Conservation (phyloP, 2,113 vertebrate species). For the Peucedramus taeniatus region DNA sequence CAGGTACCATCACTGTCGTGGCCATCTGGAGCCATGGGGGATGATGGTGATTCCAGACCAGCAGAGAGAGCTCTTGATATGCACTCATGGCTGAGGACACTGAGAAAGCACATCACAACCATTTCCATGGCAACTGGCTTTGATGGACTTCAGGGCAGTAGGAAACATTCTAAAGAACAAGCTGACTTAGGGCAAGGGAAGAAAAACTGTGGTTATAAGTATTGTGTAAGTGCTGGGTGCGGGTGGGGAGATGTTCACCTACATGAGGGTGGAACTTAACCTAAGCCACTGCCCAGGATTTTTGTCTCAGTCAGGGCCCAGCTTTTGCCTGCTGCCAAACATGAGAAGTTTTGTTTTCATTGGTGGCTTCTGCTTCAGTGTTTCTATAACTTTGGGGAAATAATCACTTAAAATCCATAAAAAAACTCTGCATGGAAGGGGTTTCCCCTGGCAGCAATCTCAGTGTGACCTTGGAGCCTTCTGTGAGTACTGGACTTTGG, state of each 20-base stretch:
- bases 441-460: background rate
- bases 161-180: slow-evolving; percentile 1
- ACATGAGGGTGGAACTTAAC: background rate
- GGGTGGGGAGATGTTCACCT: background rate
- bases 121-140: slow-evolving; percentile 54
- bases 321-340: background rate
- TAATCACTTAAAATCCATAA: background rate
- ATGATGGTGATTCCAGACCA: slow-evolving; percentile 27
- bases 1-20: background rate
- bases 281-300: background rate
- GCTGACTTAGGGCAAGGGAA: slow-evolving; percentile 1
- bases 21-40: background rate
- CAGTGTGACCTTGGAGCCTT: background rate
- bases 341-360: background rate
- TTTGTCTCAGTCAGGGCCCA: background rate
- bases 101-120: slow-evolving; percentile 1
- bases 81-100: background rate
- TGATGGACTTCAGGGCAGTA: slow-evolving; percentile 38
- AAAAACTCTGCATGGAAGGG: background rate
- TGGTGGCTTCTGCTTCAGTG: background rate
- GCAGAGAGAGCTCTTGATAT: slow-evolving; percentile 62
- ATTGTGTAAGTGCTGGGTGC: background rate
- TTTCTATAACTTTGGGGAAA: background rate
- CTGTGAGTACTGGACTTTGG: background rate
- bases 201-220: background rate